Base-by-base conservation (phyloP, 2,113 vertebrate genomes). In the Nanorana parkeri region DNA sequence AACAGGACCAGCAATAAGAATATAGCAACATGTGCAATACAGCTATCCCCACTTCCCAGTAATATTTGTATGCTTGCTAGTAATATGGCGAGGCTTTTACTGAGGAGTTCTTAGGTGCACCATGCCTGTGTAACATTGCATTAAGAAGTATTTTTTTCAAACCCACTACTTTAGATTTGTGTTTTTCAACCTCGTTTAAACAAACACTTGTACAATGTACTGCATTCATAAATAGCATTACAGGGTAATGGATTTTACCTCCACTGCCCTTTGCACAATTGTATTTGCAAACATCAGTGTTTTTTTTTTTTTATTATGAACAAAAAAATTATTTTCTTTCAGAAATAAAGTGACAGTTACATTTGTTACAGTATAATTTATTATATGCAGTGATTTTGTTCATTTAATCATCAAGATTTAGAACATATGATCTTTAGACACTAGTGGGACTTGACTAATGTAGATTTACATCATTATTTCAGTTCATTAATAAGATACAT, bases 371-470 rank as follows among this genome's bases (percentile, higher is more conserved):
- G 41, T 68, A 19, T 32, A 68, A 66, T 78, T 21, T 26, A 56
- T 68, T 78, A 36, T 68, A 56, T 58, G 26, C 20, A 55, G 8
- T 4, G 15, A 52, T 52, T n/a, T 72, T 52, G 56, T 28, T 73
- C 26, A 74, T 74, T 60, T 74, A 20, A 36, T n/a, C 56, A 52
- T 74, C 17, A 28, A 51, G 29, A 63, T 16, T 47, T 26, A 65
- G 26, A 72, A 55, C 63, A 72, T 41, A 32, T 17, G 20, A 73
- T 24, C 71, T 66, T 74, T 6, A 73, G 56, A 47, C 69, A 29
- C 64, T 81, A 81, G 60, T 65, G 79, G 60, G 58, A 60, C 79
- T 66, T 81, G 60, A 81, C 79, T 81, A 81, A 81, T 81, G 79
- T 65, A 58, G 26, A 73, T 28, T 63, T 58, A 81, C 60, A 81